These are phyloP conservation scores for Pocota personata DNA, from an alignment of 2,888 invertebrate species.

Conservation along the genomic window DNA sequence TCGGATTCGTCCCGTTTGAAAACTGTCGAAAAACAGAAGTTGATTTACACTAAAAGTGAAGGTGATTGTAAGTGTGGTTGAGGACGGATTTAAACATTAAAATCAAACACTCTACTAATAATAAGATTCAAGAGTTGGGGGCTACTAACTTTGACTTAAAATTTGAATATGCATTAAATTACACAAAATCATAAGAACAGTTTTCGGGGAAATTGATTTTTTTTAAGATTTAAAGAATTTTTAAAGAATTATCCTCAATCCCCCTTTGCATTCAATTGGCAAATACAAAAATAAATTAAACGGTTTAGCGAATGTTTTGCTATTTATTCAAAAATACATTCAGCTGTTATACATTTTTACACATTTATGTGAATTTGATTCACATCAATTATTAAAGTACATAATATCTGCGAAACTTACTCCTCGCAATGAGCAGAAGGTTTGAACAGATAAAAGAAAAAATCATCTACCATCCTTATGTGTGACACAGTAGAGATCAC, in stretches of 20 bases:
- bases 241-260: background rate
- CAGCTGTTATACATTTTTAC: background rate
- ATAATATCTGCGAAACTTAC: background rate
- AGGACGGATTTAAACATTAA: too few species aligned
- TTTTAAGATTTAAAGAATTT: too few species aligned
- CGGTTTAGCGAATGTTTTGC: background rate
- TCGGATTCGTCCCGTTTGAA: too few species aligned
- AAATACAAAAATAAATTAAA: background rate
- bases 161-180: too few species aligned
- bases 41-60: too few species aligned
- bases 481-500: background rate
- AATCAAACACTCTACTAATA: too few species aligned
- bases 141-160: too few species aligned
- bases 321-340: background rate
- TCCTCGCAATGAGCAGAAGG: background rate
- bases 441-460: background rate
- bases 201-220: too few species aligned
- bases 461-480: background rate
- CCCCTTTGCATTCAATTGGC: background rate
- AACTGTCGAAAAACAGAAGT: too few species aligned
- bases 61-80: too few species aligned
- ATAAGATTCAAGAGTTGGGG: too few species aligned
- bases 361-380: constrained; percentile 12
- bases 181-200: too few species aligned
- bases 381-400: background rate